Evolutionary conservation across 1,140 invertebrate species (phyloP), one percentile per base, ranked within the genome.

Genomic region (Scylla paramamosain): DNA sequence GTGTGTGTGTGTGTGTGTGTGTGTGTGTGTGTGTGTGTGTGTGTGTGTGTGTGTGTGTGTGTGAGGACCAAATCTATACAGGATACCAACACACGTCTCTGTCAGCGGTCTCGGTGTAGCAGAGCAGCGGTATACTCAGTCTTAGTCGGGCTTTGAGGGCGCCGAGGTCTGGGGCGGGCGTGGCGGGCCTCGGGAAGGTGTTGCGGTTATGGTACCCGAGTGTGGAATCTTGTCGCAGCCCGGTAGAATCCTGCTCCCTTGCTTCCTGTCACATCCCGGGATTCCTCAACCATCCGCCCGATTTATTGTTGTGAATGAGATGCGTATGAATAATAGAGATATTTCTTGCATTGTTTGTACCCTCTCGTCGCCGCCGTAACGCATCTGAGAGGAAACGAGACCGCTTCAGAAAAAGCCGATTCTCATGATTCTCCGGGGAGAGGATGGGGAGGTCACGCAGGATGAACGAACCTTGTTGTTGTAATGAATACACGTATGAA

Each of bases 341-440:
- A 77, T 77, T n/a, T 77, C 67, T 77, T 77, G 67, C 67, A n/a
- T n/a, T n/a, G 67, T 77, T 77, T 77, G 67, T 77, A n/a, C 16
- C 20, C 67, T 77, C 12, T 20, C 67, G 25, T 77, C 25, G 67
- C 20, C 25, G 25, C 67, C 67, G 25, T 77, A 77, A 7, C 67
- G 67, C 25, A 8, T n/a, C 20, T 77, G 20, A n/a, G 20, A 77
- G 25, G 67, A 77, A 77, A 77, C 67, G 67, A 77, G 67, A 77
- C n/a, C 67, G n/a, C 20, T n/a, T 8, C 25, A 3, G 16, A 59
- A 59, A 12, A 12, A 59, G 52, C 12, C 52, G 52, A 59, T 12
- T 59, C 52, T 59, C 1, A 59, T 39, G 39, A 39, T 39, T 39
- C 39, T 39, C 39, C 39, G 39, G 52, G 10, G 52, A 12, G 39